These are phyloP conservation scores for Ectobius pallidus DNA, from an alignment of 2,888 invertebrate species.

Conservation along the genomic window DNA sequence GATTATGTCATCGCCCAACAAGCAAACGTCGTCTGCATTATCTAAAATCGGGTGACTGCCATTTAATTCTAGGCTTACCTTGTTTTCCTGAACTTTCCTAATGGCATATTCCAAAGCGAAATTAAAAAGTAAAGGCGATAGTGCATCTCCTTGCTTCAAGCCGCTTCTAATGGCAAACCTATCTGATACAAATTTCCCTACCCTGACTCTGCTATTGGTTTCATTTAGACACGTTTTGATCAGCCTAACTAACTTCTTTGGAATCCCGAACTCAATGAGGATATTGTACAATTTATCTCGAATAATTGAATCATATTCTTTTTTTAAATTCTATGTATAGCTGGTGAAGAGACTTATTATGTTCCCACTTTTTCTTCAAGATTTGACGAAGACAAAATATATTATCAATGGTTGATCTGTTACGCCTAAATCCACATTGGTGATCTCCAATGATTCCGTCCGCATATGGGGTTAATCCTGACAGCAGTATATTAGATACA, in stretches of 20 bases:
- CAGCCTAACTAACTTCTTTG: background rate
- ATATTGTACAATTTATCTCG: background rate
- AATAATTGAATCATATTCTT: background rate
- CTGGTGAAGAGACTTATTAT: background rate
- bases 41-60: background rate
- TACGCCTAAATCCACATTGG: background rate
- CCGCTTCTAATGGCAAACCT: background rate
- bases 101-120: background rate
- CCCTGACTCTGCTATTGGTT: background rate
- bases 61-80: background rate
- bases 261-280: background rate
- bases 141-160: conserved; percentile 1
- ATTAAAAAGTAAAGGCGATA: conserved; percentile 1
- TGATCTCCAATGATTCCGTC: background rate
- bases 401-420: background rate
- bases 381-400: background rate
- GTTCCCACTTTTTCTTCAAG: background rate
- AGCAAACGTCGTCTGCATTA: background rate
- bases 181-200: background rate
- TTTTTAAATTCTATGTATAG: background rate
- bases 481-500: background rate
- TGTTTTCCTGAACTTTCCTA: background rate
- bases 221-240: background rate
- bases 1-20: too few relatives aligned
- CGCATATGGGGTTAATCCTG: background rate